phyloP scores from a whole-genome alignment of 2,797 vertebrate genomes.

The Onychomys arenicola region DNA sequence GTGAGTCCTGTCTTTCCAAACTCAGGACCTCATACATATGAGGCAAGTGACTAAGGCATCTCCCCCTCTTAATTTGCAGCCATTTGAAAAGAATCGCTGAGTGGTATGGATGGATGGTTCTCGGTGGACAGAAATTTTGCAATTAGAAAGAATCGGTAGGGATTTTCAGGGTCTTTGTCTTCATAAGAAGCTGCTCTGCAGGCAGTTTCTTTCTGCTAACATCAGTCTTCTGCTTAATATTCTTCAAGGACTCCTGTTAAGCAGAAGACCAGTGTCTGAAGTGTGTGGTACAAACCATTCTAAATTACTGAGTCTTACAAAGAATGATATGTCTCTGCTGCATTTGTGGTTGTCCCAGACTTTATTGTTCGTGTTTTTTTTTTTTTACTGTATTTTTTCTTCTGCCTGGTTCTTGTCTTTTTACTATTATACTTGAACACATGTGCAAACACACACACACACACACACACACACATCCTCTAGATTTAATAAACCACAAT shows the following conservation, averaged over 20 bases:
- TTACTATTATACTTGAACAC: background rate
- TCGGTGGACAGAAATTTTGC: background rate
- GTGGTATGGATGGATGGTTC: background rate
- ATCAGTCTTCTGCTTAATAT: background rate
- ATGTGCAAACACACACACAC: background rate
- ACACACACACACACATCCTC: accelerated
- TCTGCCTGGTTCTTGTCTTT: background rate
- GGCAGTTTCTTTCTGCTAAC: background rate
- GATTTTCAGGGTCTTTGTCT: background rate
- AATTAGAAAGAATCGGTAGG: background rate
- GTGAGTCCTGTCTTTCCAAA: background rate
- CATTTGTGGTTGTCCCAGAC: background rate
- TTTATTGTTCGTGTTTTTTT: background rate
- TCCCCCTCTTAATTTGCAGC: background rate
- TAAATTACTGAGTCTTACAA: conserved; percentile 24
- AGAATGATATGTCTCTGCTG: background rate
- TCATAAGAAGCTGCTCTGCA: background rate
- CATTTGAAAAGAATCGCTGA: background rate
- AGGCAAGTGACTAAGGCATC: background rate
- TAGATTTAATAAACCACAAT: background rate
- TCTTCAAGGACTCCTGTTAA: background rate
- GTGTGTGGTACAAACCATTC: background rate
- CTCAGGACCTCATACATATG: background rate
- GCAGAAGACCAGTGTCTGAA: background rate
- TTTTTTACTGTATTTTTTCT: background rate